Base-by-base conservation (phyloP, 2,113 vertebrate species). In the Rattus norvegicus region DNA sequence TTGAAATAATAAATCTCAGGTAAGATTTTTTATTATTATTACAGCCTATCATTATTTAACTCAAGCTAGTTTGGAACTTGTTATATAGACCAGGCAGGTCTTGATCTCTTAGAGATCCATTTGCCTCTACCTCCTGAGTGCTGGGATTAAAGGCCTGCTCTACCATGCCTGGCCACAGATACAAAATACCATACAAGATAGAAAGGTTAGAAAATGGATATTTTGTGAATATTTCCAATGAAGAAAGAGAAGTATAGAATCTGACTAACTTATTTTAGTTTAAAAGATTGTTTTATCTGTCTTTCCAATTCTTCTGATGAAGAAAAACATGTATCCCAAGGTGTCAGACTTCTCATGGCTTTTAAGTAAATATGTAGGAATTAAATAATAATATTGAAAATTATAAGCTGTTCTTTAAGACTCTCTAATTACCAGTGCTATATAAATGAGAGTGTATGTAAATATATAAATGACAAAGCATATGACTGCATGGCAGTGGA, bases 1-100 rank as follows among this genome's bases (percentile, higher is more conserved):
- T 81, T 73, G 43, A 95, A 87, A 69, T 73, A 92, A 84, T 19
- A 33, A 36, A 79, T 88, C 47, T 90, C 47, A 95, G 47, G 11
- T 76, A 87, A 88, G n/a, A 92, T 65, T 84, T 0, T 65, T 63
- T 28, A 47, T 85, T 39, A 39, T 19, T 2, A 65, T 47, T 47
- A 85, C 26, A 47, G 24, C 1, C 4, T 65, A 16, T 47, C 2
- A 63, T 10, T 65, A 47, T 85, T 19, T 19, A 85, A 85, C 7
- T 30, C 1, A 65, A 47, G 14, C 39, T 65, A 39, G 26, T 30
- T 9, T 84, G n/a, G 7, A 84, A 63, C 7, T 63, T 28, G 56
- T 7, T 43, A 4, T 84, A 24, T 63, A 65, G 59, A 47, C 4
- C 59, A 65, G 59, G 59, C 14, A 26, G 26, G n/a, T 13, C 56